phyloP scores from a whole-genome alignment of 1,140 invertebrate genomes.

The Sycobia sp. region DNA sequence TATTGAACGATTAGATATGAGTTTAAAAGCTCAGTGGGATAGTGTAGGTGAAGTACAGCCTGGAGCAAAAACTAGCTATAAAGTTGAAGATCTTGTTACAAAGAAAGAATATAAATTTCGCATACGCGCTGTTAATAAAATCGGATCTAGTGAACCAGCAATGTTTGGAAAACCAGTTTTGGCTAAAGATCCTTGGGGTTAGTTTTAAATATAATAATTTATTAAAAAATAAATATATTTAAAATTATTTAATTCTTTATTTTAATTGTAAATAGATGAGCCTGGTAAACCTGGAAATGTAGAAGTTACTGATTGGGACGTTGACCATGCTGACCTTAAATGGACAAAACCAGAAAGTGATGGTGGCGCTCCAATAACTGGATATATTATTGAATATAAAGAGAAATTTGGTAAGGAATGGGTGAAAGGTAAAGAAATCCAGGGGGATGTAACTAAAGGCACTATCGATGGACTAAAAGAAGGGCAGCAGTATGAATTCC shows the following conservation, averaged over 20 bases:
- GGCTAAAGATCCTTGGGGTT: constrained; percentile 98
- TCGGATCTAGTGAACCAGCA: constrained; percentile 86
- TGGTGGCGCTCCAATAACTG: constrained; percentile 92
- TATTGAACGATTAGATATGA: constrained; percentile 92
- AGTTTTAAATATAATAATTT: constrained; percentile 45
- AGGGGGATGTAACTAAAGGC: constrained; percentile 74
- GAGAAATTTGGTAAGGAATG: constrained; percentile 92
- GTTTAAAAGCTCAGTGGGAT: constrained; percentile 87
- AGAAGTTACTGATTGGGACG: constrained; percentile 94
- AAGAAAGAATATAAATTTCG: constrained; percentile 95
- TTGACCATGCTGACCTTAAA: constrained; percentile 91
- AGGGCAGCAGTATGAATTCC: constrained; percentile 94
- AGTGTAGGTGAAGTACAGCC: constrained; percentile 76
- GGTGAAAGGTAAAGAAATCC: constrained; percentile 79
- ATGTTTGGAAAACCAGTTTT: constrained; percentile 83
- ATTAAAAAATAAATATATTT: constrained; percentile 10
- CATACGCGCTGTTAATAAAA: constrained; percentile 91
- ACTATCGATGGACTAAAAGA: constrained; percentile 91
- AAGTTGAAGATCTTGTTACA: constrained; percentile 84
- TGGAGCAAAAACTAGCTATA: constrained; percentile 73
- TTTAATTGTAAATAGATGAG: constrained; percentile 71
- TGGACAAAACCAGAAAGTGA: constrained; percentile 89
- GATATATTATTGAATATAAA: constrained; percentile 92
- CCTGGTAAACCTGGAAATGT: constrained; percentile 89
- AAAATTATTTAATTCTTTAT: constrained; percentile 30